Percentiles rank a stretch among this genome's conserved stretches.
Conservation (phyloP, 2,113 vertebrate species). For the Leptobrachium ailaonicum region DNA sequence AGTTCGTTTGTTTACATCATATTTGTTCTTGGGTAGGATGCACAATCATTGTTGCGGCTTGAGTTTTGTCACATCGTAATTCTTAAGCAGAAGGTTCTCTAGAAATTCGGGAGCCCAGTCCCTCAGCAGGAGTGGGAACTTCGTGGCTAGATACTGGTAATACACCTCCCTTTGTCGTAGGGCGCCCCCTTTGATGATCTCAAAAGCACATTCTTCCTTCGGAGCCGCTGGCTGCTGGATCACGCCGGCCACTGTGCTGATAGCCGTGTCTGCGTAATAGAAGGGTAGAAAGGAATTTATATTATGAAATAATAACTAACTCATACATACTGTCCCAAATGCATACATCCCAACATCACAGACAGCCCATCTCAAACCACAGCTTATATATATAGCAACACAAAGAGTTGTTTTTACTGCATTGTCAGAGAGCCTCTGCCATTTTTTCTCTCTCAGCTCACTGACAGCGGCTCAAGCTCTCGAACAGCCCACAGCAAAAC, state of each 20-base stretch:
- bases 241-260: neutral
- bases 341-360: no score
- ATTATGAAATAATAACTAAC: no score
- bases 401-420: no score
- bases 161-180: slow-evolving; percentile 63
- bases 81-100: slow-evolving; percentile 25
- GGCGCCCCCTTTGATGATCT: slow-evolving; percentile 65
- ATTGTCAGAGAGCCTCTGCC: no score
- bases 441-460: no score
- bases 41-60: neutral
- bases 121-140: slow-evolving; percentile 28
- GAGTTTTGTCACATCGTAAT: slow-evolving; percentile 40
- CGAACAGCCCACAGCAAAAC: no score
- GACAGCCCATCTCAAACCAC: no score
- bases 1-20: no score
- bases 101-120: slow-evolving; percentile 55
- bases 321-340: no score
- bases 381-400: no score
- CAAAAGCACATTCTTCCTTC: slow-evolving; percentile 70
- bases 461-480: no score
- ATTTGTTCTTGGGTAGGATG: neutral
- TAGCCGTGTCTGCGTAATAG: slow-evolving; percentile 57
- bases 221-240: neutral
- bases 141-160: rapidly evolving
- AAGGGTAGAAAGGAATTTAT: neutral